These are phyloP conservation scores for Coregonus ussuriensis DNA, from an alignment of 2,797 vertebrate species.

Conservation along the genomic window DNA sequence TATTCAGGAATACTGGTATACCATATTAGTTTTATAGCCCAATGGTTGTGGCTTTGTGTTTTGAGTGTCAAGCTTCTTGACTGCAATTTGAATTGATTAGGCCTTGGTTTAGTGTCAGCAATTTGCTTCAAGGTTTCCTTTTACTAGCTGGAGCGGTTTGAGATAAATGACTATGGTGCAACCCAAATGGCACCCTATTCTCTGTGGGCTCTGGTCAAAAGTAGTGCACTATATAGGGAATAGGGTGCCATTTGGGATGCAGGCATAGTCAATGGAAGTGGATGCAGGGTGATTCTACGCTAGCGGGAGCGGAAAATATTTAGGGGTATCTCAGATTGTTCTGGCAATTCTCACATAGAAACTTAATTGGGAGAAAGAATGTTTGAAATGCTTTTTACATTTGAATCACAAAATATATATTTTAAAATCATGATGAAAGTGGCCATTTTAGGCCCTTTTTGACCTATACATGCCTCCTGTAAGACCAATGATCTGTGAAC, in stretches of 20 bases:
- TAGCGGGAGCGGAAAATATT: too few species aligned
- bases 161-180: slow-evolving; percentile 13
- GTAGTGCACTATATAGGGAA: background rate
- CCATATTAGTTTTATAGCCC: background rate
- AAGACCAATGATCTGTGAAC: too few species aligned
- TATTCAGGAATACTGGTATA: slow-evolving; percentile 14
- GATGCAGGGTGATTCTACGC: background rate
- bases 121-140: background rate
- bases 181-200: background rate
- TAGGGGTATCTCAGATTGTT: too few species aligned
- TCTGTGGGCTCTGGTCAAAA: background rate
- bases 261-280: slow-evolving; percentile 19
- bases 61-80: slow-evolving; percentile 9
- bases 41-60: slow-evolving; percentile 6
- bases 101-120: slow-evolving; percentile 27
- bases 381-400: too few species aligned
- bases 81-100: slow-evolving; percentile 27
- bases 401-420: too few species aligned
- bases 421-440: too few species aligned
- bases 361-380: too few species aligned
- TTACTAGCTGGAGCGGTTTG: slow-evolving; percentile 42
- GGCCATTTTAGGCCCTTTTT: too few species aligned
- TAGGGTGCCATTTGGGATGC: background rate
- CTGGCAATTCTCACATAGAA: too few species aligned
- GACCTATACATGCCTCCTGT: too few species aligned